These are phyloP conservation scores for Mellivora capensis DNA, from an alignment of 2,113 vertebrate species.

Conservation along the genomic window DNA sequence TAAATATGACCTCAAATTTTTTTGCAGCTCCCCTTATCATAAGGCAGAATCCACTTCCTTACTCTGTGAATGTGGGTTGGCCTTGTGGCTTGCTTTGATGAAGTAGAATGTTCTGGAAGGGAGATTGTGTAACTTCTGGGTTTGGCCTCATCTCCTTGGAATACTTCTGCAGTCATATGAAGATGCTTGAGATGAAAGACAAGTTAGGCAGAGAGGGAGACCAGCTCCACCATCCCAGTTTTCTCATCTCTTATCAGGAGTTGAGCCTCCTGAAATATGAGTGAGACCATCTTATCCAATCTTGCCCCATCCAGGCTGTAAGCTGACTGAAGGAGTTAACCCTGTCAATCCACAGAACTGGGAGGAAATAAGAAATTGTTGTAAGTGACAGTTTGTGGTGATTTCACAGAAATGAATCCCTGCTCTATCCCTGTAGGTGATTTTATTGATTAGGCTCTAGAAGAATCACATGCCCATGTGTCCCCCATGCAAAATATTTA, in stretches of 20 bases:
- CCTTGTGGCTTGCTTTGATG: background rate
- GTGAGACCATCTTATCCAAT: background rate
- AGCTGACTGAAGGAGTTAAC: background rate
- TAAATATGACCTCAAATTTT: background rate
- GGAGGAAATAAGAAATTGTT: background rate
- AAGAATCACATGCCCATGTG: background rate
- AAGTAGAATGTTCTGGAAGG: background rate
- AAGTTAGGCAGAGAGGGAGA: background rate
- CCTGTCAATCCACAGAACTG: background rate
- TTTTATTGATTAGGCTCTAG: background rate
- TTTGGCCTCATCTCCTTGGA: background rate
- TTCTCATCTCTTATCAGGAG: background rate
- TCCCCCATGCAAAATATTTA: background rate
- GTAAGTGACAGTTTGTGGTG: background rate
- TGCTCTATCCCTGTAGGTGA: background rate
- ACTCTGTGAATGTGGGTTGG: background rate
- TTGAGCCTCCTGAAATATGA: background rate
- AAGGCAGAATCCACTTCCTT: background rate
- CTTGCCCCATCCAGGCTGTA: background rate
- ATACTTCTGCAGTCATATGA: background rate
- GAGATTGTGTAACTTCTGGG: background rate
- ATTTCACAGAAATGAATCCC: background rate
- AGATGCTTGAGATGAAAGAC: background rate
- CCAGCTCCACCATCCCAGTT: background rate
- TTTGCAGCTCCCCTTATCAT: background rate